Evolutionary conservation across 2,797 vertebrate genomes (phyloP), one percentile per base, ranked within the genome.

Genomic region (Brachyrhaphis roseni): DNA sequence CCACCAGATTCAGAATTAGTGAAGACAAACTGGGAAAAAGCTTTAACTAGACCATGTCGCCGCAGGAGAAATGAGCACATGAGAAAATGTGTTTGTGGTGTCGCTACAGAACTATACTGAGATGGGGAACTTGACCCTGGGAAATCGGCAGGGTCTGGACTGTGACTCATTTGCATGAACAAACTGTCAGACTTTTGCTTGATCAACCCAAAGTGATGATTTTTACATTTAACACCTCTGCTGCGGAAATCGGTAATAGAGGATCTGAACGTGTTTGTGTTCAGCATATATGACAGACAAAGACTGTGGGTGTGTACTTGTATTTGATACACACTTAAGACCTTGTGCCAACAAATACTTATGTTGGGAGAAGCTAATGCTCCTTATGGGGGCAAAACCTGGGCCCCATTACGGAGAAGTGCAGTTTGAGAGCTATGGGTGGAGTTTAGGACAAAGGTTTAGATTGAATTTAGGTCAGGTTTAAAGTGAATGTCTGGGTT

Each of bases 91-190:
- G 83, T 83, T 75, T 80, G 84, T 71, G 80, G 81, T 88, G 88
- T 86, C 28, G 26, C 78, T 79, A 75, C 68, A 68, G 64, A 83
- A 80, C 80, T 86, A 83, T n/a, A 90, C 62, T 75, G 79, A 91
- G 85, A 95, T 90, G 90, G 36, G 91, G 94, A 95, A 94, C 87
- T 92, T 86, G 83, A 92, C 90, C 90, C 92, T 95, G 94, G 91
- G 93, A 95, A 94, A 90, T 8, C 72, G 84, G 72, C 78, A 46
- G 36, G 8, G 46, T 81, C 57, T n/a, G 80, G 31, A 49, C 64
- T 66, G 75, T 62, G 76, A 46, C 78, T 92, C 77, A 91, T 90
- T 91, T 90, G 83, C 86, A 91, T 89, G 70, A 72, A 83, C 71
- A 70, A 83, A 79, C 78, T 78, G 66, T 86, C 64, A 82, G 74